Evolutionary conservation across 1,140 invertebrate genomes (phyloP), one percentile per base, ranked within the genome.

Genomic region (Melitaea cinxia): DNA sequence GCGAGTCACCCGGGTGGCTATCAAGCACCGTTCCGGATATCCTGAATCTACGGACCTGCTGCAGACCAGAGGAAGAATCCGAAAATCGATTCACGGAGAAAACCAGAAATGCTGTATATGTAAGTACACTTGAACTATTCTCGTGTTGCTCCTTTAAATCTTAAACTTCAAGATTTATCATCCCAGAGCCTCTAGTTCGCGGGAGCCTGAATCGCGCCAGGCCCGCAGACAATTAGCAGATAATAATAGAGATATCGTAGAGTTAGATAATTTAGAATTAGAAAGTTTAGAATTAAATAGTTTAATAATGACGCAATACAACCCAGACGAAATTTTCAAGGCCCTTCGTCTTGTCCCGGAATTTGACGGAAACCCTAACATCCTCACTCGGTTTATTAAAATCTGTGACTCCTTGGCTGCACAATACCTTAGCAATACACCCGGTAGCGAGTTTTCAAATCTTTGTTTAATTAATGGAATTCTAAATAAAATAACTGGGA

Each of bases 11-110:
- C 12, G 37, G 37, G 37, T 39, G 12, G 37, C 37, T 39, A 39
- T 39, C 37, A 39, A 39, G 37, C 37, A 39, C 37, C 37, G 37
- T 39, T 39, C 37, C 37, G 37, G 37, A 39, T 26, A 52, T 52
- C 23, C 49, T 15, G 49, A 52, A 52, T 14, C 49, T 52, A 52
- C 49, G 49, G 49, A 28, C 26, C 26, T 28, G 26, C 3, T 28
- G 26, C 26, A 28, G 26, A 28, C 26, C 26, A 28, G 26, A 28
- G 7, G 26, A 28, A 28, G 26, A 28, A 28, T 28, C 26, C 26
- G 26, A 28, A 3, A 28, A 28, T 52, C 49, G 23, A 52, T 52
- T 52, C 37, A 39, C 37, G 37, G 37, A 39, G 37, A 12, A 39
- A 39, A 39, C 37, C 37, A 39, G 37, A 39, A 39, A 39, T 39